Conservation (phyloP, 1,140 invertebrate species). For the Onthophagus taurus region DNA sequence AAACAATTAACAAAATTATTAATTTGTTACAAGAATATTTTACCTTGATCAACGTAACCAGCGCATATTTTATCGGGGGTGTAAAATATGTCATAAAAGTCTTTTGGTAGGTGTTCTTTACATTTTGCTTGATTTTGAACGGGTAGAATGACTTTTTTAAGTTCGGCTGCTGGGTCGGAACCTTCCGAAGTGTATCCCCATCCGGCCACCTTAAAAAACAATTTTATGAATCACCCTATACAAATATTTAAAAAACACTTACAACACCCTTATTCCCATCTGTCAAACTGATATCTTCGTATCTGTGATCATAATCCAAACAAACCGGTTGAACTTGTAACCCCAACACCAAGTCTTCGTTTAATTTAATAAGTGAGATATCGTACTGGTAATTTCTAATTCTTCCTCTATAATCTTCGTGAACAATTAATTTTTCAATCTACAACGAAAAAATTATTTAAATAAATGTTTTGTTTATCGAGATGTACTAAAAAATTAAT, state of each 20-base stretch:
- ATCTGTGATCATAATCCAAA: constrained; percentile 37
- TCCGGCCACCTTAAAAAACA: constrained; percentile 31
- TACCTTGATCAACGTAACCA: constrained; percentile 7
- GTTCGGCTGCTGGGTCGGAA: constrained; percentile 3
- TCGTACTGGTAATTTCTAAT: constrained; percentile 34
- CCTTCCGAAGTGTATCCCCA: constrained; percentile 32
- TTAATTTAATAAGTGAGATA: constrained; percentile 34
- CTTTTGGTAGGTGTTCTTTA: constrained; percentile 1
- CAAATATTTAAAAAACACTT: not conserved
- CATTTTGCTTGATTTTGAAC: constrained; percentile 8
- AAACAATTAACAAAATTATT: not conserved
- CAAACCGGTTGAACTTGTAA: constrained; percentile 37
- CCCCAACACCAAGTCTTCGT: constrained; percentile 29
- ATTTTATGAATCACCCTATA: not conserved
- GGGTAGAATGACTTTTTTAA: constrained; percentile 18
- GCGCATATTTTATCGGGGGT: constrained; percentile 25
- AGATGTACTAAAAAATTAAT: constrained; percentile 1
- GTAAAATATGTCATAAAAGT: constrained; percentile 6
- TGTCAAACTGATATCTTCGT: constrained; percentile 22
- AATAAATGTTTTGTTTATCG: not conserved
- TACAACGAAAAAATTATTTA: not conserved
- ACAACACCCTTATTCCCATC: not conserved
- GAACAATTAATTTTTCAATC: constrained; percentile 10
- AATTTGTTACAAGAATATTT: constrained; percentile 5
- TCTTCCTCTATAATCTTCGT: constrained; percentile 28